Conservation (phyloP, 2,888 invertebrate species). For the Tyria jacobaeae region DNA sequence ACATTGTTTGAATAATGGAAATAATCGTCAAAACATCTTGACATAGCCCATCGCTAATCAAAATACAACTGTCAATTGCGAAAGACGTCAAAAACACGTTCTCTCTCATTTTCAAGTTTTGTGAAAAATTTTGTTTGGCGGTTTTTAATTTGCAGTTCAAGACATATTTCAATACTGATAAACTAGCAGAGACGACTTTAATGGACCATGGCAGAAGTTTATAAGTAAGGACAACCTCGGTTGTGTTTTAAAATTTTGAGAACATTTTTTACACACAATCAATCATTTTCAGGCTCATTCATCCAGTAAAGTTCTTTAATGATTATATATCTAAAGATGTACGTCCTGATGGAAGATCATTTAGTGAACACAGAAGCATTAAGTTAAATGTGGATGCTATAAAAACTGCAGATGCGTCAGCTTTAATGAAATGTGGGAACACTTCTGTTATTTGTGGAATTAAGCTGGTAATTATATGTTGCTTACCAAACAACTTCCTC, state of each 20-base stretch:
- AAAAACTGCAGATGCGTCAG: constrained; percentile 90
- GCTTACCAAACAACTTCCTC: neutral
- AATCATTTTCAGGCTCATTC: constrained; percentile 87
- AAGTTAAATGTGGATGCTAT: constrained; percentile 76
- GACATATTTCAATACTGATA: neutral
- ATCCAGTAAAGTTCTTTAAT: constrained; percentile 91
- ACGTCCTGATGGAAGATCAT: constrained; percentile 92
- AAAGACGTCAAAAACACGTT: constrained; percentile 4
- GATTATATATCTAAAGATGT: constrained; percentile 90
- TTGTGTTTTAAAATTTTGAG: neutral
- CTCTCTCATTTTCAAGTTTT: neutral
- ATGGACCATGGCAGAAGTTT: constrained; percentile 70
- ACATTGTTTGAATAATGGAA: too few species aligned
- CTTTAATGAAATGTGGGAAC: constrained; percentile 92
- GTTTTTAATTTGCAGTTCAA: neutral
- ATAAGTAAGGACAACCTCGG: constrained; percentile 61
- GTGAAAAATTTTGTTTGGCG: neutral
- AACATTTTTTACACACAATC: neutral
- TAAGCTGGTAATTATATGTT: constrained; percentile 89
- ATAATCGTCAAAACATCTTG: too few species aligned
- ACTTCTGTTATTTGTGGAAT: constrained; percentile 95
- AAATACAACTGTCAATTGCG: neutral
- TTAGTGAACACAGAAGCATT: constrained; percentile 89
- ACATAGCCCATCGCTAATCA: too few species aligned
- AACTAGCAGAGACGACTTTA: neutral